Evolutionary conservation across 2,113 vertebrate species (phyloP).

Genomic region (Murina feae): DNA sequence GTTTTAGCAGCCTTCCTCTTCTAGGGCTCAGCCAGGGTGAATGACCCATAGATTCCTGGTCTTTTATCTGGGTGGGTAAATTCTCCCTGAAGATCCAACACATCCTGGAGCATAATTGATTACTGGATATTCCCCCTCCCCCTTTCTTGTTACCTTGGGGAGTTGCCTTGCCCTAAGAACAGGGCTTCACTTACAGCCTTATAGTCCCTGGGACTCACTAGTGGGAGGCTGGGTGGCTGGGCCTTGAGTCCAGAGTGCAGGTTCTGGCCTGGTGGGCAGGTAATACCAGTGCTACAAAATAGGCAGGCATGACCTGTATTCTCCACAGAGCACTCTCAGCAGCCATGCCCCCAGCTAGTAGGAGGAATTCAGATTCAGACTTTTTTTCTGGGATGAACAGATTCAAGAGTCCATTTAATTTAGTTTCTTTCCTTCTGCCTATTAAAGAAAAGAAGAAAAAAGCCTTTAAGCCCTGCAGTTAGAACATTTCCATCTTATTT

Average conservation of each 20-base stretch:
- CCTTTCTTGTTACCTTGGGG: background rate
- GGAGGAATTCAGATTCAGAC: conserved; percentile 26
- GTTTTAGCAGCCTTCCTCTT: background rate
- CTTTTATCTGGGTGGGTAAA: background rate
- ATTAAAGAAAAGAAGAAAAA: background rate
- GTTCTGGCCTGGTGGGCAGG: background rate
- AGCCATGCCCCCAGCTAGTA: background rate
- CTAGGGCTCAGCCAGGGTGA: background rate
- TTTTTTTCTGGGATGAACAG: conserved; percentile 9
- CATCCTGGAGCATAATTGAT: background rate
- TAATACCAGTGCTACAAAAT: background rate
- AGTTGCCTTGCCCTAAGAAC: background rate
- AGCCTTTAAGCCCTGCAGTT: background rate
- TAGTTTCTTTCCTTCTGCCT: background rate
- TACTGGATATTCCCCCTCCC: background rate
- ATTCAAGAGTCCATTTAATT: conserved; percentile 17
- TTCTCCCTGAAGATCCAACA: background rate
- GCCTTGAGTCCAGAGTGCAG: conserved; percentile 69
- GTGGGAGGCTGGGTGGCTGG: background rate
- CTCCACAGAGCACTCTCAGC: background rate
- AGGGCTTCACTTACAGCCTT: conserved; percentile 69
- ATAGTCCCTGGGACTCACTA: conserved; percentile 70
- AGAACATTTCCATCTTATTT: conserved; percentile 15
- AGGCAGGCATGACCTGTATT: conserved; percentile 69
- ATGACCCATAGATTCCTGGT: background rate